Evolutionary conservation across 1,140 invertebrate species (phyloP), one percentile per base, ranked within the genome.

Genomic region (Drosophila micromelanica): DNA sequence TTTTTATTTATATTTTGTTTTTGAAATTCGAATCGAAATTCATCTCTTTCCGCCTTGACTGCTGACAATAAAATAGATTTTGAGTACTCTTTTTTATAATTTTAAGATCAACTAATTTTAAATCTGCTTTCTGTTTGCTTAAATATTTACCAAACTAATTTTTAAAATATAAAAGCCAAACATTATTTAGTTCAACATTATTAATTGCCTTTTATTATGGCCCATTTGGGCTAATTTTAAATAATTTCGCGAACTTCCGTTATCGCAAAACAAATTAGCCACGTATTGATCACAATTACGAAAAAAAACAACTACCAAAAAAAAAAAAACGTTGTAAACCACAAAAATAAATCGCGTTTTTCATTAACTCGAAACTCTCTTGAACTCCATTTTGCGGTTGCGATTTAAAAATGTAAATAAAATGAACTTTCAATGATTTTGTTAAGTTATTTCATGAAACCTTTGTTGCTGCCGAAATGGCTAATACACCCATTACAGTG

Each of bases 291-390:
- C 52, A n/a, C 30, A 17, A 59, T 62, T 38, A 49, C 54, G 35
- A 54, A 32, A 37, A 38, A 20, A 43, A 5, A 51, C n/a, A 64
- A 56, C 17, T 48, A 37, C 30, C 46, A 20, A 57, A 56, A 38
- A 11, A 38, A 38, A 20, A 57, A 56, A 30, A 30, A 9, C 5
- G 35, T 32, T 43, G 52, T 20, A 45, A 64, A 82, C 79, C 80
- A 74, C 80, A 84, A 64, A 74, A 35, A 1, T 71, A 82, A 81
- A 81, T 75, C 65, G 68, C 43, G 45, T 48, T 80, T 85, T 62
- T 46, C 63, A 51, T 75, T 62, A 57, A 38, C 43, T 49, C 42
- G 32, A 80, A 76, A 81, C 82, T 73, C 82, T 76, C 72, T 78
- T 79, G 75, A 78, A 72, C 67, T 51, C 59, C 46, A 48, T 65